A percentile compares a stretch with the other conserved stretches of the same genome.
phyloP scores from a whole-genome alignment of 2,113 vertebrate genomes.

The Deroptyus accipitrinus region DNA sequence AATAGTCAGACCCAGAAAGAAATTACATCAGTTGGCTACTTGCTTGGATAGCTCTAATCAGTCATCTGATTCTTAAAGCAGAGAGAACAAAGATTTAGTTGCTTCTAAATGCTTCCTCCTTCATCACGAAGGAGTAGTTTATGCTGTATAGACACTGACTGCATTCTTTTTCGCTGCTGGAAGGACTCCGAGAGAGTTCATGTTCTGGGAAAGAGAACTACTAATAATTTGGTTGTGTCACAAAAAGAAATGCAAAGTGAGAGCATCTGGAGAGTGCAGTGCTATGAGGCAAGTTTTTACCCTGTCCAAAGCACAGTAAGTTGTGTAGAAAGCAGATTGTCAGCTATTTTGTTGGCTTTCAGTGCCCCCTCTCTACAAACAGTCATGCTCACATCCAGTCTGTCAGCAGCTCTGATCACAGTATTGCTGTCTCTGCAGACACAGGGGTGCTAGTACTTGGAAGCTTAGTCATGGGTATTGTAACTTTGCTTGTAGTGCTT shows the following conservation, averaged over 20 bases:
- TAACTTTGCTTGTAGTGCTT: neutral
- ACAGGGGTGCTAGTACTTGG: neutral
- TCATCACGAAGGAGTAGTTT: neutral
- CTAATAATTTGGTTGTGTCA: neutral
- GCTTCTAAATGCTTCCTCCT: neutral
- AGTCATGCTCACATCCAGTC: neutral
- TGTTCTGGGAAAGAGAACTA: neutral
- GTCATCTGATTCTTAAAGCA: neutral
- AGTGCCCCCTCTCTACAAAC: neutral
- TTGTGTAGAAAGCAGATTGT: neutral
- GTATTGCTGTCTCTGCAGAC: neutral
- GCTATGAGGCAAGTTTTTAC: neutral
- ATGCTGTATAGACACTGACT: neutral
- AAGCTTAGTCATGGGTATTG: neutral
- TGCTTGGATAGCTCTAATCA: neutral
- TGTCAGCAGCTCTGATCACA: neutral
- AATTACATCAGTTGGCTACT: neutral
- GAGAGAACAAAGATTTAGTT: neutral
- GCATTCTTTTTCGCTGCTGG: neutral
- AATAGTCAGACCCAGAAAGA: neutral
- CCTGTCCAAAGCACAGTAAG: neutral
- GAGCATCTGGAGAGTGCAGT: neutral
- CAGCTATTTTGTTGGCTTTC: neutral
- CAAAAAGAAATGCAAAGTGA: neutral
- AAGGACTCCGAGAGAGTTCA: neutral